A percentile compares a stretch with the other conserved stretches of the same genome.
Evolutionary conservation across 1,140 invertebrate genomes (phyloP).

Genomic region (Pogonomyrmex barbatus): DNA sequence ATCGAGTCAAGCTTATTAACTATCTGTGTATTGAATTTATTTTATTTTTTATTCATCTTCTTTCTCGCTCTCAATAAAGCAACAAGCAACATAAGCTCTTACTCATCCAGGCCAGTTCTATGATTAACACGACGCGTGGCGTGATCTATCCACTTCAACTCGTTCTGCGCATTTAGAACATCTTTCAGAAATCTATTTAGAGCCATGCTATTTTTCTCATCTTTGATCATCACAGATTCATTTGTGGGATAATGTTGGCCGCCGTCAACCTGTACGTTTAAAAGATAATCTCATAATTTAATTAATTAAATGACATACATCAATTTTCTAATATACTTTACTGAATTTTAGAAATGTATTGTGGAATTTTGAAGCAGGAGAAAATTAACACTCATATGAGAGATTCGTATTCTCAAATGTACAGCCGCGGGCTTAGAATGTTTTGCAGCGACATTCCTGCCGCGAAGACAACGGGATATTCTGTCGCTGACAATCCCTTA

Average conservation of each 20-base stretch:
- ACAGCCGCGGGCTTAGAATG: not conserved
- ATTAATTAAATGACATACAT: not conserved
- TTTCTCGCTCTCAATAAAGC: not conserved
- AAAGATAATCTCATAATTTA: not conserved
- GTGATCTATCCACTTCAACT: slow-evolving; percentile 79
- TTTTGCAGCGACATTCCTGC: slow-evolving; percentile 9
- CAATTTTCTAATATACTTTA: not conserved
- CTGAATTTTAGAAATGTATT: not conserved
- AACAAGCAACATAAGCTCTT: slow-evolving; percentile 32
- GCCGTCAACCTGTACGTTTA: not conserved
- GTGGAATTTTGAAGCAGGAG: not conserved
- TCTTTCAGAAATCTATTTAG: slow-evolving; percentile 75
- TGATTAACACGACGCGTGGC: slow-evolving; percentile 50
- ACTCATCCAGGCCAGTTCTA: slow-evolving; percentile 29
- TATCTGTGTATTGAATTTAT: slow-evolving; percentile 12
- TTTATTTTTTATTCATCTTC: not conserved
- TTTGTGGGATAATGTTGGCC: not conserved
- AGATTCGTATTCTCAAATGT: slow-evolving; percentile 11
- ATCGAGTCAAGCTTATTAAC: not conserved
- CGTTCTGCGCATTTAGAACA: slow-evolving; percentile 73
- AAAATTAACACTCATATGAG: slow-evolving; percentile 26
- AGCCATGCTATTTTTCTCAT: slow-evolving; percentile 44
- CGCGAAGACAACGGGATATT: slow-evolving; percentile 41
- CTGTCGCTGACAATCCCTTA: slow-evolving; percentile 73
- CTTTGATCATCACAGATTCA: not conserved